Evolutionary conservation across 92 coral and sea anemone genomes (phyloP).

Genomic region (Anthopleura xanthogrammica): DNA sequence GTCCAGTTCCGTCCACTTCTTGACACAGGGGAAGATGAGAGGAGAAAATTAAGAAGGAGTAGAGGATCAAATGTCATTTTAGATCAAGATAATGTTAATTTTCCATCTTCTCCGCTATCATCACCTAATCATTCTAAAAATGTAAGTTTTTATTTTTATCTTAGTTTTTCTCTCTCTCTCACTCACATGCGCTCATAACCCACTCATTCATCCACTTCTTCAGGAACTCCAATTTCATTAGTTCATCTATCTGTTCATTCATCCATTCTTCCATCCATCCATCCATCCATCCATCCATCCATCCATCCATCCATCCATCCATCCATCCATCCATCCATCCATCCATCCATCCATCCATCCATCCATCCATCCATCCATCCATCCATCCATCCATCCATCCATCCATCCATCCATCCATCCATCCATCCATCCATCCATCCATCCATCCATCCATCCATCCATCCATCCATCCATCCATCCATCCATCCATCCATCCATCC

Average conservation of each 20-base stretch:
- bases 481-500: no score
- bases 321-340: no score
- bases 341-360: no score
- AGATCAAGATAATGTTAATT: slow-evolving; percentile 67
- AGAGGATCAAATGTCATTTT: slow-evolving; percentile 77
- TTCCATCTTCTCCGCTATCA: slow-evolving; percentile 71
- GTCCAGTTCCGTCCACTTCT: slow-evolving; percentile 59
- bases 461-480: no score
- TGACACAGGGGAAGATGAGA: slow-evolving; percentile 65
- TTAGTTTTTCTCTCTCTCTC: neutral
- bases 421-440: no score
- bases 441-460: no score
- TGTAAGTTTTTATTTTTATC: slow-evolving; percentile 16
- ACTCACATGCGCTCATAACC: neutral
- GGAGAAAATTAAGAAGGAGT: slow-evolving; percentile 64
- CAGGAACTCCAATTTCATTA: no score
- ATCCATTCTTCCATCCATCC: no score
- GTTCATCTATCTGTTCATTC: no score
- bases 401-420: neutral
- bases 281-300: no score
- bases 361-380: neutral
- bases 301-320: no score
- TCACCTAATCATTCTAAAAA: slow-evolving; percentile 58
- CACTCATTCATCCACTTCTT: neutral
- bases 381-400: neutral